Evolutionary conservation across 1,140 invertebrate genomes (phyloP).

Genomic region (Centruroides vittatus): DNA sequence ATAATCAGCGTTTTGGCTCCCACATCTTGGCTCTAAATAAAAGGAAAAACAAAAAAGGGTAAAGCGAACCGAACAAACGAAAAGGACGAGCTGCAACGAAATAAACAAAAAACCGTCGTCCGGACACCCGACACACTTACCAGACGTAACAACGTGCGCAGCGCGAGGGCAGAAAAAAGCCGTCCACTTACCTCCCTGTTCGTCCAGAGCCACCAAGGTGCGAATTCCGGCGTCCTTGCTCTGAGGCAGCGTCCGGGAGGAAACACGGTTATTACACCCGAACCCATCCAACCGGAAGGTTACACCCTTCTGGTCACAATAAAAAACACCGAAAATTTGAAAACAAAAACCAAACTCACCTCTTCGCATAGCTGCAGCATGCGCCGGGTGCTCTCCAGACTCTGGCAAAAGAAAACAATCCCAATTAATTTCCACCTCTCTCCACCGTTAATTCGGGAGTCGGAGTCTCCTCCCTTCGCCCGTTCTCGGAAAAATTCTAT

Average conservation of each 20-base stretch:
- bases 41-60: slow-evolving; percentile 9
- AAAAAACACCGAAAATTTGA: neutral
- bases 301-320: neutral
- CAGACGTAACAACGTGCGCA: neutral
- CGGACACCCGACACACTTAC: too few species aligned
- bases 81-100: neutral
- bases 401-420: neutral
- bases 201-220: slow-evolving; percentile 23
- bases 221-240: slow-evolving; percentile 24
- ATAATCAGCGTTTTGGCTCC: slow-evolving; percentile 14
- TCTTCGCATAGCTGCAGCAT: slow-evolving; percentile 20
- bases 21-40: slow-evolving; percentile 16
- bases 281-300: too few species aligned
- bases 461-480: too few species aligned
- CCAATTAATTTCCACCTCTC: too few species aligned
- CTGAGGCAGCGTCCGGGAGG: slow-evolving; percentile 2
- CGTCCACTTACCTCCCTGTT: slow-evolving; percentile 20
- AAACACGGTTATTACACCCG: neutral
- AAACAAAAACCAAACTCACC: slow-evolving; percentile 1
- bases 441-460: too few species aligned
- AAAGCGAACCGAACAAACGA: neutral
- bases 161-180: neutral
- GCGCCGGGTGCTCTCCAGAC: slow-evolving; percentile 19
- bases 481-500: too few species aligned
- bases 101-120: neutral